Base-by-base conservation (phyloP, 2,888 invertebrate genomes). In the Drosophila nr. perissopoda region DNA sequence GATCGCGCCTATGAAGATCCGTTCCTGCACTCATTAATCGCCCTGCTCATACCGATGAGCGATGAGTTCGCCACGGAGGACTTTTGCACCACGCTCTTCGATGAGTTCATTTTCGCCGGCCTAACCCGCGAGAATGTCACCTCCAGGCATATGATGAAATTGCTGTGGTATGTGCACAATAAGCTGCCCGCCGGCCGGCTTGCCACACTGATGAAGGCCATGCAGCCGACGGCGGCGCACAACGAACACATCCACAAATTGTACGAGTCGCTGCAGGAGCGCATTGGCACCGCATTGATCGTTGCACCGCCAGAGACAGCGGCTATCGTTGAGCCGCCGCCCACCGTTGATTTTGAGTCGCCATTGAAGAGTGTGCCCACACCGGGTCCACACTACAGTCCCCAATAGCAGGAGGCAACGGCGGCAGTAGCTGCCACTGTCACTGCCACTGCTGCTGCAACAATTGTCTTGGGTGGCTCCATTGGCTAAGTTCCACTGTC, bases 1-100 rank as follows among this genome's bases (percentile, higher is more conserved):
- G 98, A 98, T 85, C 94, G 98, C 74, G 97, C 98, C 2, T 98
- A 98, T 92, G 98, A 98, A 92, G 99, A 99, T 94, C 98, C 98
- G 10, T 98, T 98, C 92, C 93, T 99, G 67, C 99, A 99, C 94
- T 97, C 98, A 16, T 94, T 99, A 86, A 93, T 93, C 69, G 96
- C 97, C 0, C 93, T 97, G 52, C 94, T 99, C 7, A 96, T 98
- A 81, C 96, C 97, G 70, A 96, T 98, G 94, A 95, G 96, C 8
- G 99, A 99, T 81, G 98, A 98, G 93, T 99, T 99, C 91, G 95
- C 96, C 80, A 96, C 97, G 0, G 98, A 98, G 93, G 98, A 98
- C 83, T 98, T 99, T 92, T 98, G 98, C 93, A 98, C 98, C 3
- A 97, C 97, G 3, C 95, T 99, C 51, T 98, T 99, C 94, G 98